These are phyloP conservation scores for Lamprotornis superbus DNA, from an alignment of 2,113 vertebrate genomes.

Conservation along the genomic window DNA sequence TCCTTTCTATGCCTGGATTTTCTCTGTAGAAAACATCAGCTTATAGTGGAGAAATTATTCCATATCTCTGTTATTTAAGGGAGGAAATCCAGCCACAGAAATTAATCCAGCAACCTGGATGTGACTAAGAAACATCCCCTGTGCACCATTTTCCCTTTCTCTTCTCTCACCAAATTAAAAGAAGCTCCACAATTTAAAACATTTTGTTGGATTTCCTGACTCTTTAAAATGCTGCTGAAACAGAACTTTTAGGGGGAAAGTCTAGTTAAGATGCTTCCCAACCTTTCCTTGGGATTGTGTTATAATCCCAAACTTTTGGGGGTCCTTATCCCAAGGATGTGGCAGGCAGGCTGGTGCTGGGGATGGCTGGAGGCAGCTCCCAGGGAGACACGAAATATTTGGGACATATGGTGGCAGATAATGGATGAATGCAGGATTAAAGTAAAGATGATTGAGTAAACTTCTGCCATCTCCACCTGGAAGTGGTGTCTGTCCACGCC, in stretches of 20 bases:
- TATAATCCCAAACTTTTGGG: background rate
- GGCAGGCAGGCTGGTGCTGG: background rate
- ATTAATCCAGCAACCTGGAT: background rate
- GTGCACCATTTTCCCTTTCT: background rate
- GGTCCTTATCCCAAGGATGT: background rate
- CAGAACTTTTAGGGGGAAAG: background rate
- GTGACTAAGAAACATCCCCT: background rate
- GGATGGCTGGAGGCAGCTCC: background rate
- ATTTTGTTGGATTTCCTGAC: background rate
- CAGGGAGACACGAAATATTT: background rate
- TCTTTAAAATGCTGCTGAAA: background rate
- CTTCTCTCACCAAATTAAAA: background rate
- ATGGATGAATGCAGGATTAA: background rate
- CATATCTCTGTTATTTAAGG: background rate
- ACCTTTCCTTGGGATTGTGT: background rate
- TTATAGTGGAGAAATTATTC: background rate
- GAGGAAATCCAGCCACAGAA: background rate
- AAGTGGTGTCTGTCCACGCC: background rate
- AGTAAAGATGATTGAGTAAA: conserved; percentile 17
- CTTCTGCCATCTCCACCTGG: background rate
- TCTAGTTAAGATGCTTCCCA: background rate
- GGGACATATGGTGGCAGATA: background rate
- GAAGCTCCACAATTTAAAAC: background rate
- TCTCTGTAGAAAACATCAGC: background rate
- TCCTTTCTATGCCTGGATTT: background rate